phyloP scores from a whole-genome alignment of 2,797 vertebrate genomes.

The Melopsittacus undulatus region DNA sequence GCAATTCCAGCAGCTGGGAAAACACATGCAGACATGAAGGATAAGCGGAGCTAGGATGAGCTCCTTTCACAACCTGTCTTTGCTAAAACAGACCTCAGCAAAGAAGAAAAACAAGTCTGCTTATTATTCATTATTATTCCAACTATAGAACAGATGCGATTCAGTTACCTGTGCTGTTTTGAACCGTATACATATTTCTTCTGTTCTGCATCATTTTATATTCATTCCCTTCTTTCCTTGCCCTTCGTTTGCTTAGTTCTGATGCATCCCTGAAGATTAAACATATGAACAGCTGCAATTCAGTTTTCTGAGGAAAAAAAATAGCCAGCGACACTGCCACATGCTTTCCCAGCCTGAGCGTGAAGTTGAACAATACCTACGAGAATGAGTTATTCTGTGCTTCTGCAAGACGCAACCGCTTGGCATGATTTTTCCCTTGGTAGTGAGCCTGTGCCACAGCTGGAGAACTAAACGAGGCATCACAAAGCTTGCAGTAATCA shows the following conservation, averaged over 20 bases:
- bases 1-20: conserved; percentile 30
- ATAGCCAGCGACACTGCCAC: not conserved
- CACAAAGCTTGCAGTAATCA: conserved; percentile 98
- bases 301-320: not conserved
- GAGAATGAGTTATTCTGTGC: conserved; percentile 86
- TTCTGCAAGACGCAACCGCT: conserved; percentile 91
- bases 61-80: not conserved
- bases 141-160: not conserved
- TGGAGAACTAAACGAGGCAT: conserved; percentile 95
- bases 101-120: not conserved
- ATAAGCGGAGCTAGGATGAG: not conserved
- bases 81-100: not conserved
- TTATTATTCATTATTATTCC: not conserved
- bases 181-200: conserved; percentile 83
- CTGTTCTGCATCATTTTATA: conserved; percentile 91
- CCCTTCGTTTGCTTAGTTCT: conserved; percentile 83
- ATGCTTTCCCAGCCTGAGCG: conserved; percentile 34
- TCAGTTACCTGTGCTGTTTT: conserved; percentile 86
- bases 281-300: conserved; percentile 39
- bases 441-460: conserved; percentile 98
- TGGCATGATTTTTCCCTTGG: conserved; percentile 97
- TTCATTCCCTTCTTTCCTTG: conserved; percentile 91
- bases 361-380: conserved; percentile 83
- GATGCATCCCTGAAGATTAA: conserved; percentile 83
- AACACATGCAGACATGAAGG: not conserved